Evolutionary conservation across 2,113 vertebrate genomes (phyloP).

Genomic region (Dasyurus viverrinus): DNA sequence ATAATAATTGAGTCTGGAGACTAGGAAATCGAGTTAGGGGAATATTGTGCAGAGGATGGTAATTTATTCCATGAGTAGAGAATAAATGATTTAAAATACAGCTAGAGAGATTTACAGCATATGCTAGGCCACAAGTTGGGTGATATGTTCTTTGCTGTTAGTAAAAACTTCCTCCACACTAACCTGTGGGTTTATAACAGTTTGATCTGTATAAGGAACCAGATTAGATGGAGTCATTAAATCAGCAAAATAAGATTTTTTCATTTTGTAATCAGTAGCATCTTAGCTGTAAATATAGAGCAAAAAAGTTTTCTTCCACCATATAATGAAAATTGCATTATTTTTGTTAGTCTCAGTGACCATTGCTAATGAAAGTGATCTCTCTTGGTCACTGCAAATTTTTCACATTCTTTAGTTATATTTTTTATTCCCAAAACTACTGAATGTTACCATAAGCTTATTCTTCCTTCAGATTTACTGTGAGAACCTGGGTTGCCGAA

Average conservation of each 20-base stretch:
- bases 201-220: constrained; percentile 14
- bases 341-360: background rate
- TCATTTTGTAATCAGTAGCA: constrained; percentile 17
- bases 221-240: constrained; percentile 4
- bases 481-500: constrained; percentile 4
- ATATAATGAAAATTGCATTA: background rate
- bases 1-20: constrained; percentile 12
- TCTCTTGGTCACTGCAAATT: background rate
- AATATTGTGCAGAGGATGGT: background rate
- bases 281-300: background rate
- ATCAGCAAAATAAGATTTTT: background rate
- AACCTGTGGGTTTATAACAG: background rate
- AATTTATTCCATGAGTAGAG: background rate
- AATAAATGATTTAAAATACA: background rate
- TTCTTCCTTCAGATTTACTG: constrained; percentile 23
- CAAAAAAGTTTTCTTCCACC: constrained; percentile 35
- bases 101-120: background rate
- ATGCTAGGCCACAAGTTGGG: background rate
- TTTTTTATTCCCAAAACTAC: constrained; percentile 41
- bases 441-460: constrained; percentile 11
- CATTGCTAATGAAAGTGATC: background rate
- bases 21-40: background rate
- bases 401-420: background rate
- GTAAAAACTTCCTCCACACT: background rate
- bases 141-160: background rate